These are phyloP conservation scores for Chunga burmeisteri DNA, from an alignment of 2,113 vertebrate genomes.

Conservation along the genomic window DNA sequence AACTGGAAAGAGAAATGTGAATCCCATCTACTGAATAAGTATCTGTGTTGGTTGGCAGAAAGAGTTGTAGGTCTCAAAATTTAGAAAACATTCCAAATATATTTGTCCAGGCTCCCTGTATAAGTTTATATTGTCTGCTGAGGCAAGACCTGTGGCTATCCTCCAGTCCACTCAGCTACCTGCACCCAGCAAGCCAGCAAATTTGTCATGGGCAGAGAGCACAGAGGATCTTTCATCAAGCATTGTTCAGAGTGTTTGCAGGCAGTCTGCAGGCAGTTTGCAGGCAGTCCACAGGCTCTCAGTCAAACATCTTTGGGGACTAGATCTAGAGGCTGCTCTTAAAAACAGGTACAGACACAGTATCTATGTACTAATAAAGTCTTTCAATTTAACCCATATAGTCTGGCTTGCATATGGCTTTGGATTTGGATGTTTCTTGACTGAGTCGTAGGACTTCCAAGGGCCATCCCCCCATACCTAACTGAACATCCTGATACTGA, in stretches of 20 bases:
- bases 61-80: neutral
- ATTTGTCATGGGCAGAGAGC: rapidly evolving
- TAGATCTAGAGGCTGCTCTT: neutral
- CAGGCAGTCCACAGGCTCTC: neutral
- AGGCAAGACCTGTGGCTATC: neutral
- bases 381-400: neutral
- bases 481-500: neutral
- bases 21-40: neutral
- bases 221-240: neutral
- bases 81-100: neutral
- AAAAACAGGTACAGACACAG: neutral
- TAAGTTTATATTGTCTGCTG: neutral
- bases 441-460: neutral
- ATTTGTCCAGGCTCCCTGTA: neutral
- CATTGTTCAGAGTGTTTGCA: rapidly evolving
- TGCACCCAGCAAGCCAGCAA: neutral
- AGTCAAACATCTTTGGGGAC: neutral
- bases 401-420: neutral
- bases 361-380: neutral
- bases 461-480: neutral
- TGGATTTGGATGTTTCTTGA: neutral
- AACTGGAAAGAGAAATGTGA: neutral
- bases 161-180: neutral
- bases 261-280: too few relatives aligned
- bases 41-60: neutral